Conservation (phyloP, 2,888 invertebrate species). For the Thereva unica region DNA sequence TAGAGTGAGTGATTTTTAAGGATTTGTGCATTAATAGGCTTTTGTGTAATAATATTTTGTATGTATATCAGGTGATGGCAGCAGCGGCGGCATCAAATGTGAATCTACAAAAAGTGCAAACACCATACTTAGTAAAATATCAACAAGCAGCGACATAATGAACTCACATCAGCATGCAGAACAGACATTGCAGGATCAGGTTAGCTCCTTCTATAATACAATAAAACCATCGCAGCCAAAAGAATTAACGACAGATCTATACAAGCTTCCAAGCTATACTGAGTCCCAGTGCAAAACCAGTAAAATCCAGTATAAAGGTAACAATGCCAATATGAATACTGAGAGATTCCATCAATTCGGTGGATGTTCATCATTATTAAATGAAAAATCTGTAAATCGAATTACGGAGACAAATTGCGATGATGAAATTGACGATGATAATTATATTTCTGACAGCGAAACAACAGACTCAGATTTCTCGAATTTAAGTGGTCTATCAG, state of each 20-base stretch:
- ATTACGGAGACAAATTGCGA: constrained; percentile 11
- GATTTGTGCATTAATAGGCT: too few relatives aligned
- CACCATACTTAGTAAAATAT: background rate
- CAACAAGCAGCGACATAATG: constrained; percentile 12
- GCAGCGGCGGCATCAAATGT: too few relatives aligned
- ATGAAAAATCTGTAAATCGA: constrained; percentile 3
- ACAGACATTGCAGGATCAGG: constrained; percentile 3
- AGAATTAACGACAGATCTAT: background rate
- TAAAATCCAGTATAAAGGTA: constrained; percentile 28
- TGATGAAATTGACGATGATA: constrained; percentile 31
- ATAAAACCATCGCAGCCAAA: constrained; percentile 20
- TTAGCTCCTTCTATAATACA: constrained; percentile 23
- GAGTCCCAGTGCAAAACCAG: constrained; percentile 4
- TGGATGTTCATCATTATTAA: background rate
- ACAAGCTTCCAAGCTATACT: background rate
- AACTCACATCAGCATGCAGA: constrained; percentile 1
- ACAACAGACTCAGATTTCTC: constrained; percentile 52
- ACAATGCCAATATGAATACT: constrained; percentile 5
- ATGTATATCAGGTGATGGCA: too few relatives aligned
- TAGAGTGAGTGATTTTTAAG: too few relatives aligned
- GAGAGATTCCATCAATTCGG: background rate
- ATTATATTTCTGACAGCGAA: constrained; percentile 25
- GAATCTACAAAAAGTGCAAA: too few relatives aligned
- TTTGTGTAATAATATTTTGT: too few relatives aligned
- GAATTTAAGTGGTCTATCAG: constrained; percentile 58